Conservation (phyloP, 2,113 vertebrate species). For the Catagonus wagneri region DNA sequence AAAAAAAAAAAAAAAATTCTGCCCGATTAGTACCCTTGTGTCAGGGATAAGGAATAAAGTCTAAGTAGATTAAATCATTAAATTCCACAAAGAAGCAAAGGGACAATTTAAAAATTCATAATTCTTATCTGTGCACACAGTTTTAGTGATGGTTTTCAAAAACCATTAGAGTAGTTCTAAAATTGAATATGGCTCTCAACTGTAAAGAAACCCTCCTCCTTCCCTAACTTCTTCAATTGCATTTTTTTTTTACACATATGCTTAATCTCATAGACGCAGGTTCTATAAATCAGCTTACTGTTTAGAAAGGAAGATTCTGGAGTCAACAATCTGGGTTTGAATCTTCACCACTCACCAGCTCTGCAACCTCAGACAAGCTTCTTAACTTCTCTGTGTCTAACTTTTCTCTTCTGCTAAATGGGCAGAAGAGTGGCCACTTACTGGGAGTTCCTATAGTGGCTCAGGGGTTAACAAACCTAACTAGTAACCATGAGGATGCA, state of each 20-base stretch:
- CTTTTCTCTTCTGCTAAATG: neutral
- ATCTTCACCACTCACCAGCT: neutral
- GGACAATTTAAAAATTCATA: neutral
- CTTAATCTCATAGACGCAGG: neutral
- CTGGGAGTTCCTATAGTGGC: no score
- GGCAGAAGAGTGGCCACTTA: neutral
- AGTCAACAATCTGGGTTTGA: neutral
- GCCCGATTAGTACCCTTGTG: neutral
- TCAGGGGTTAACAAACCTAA: no score
- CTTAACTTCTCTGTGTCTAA: neutral
- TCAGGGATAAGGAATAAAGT: neutral
- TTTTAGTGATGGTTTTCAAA: neutral
- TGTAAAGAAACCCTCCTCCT: neutral
- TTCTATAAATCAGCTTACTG: neutral
- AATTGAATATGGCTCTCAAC: neutral
- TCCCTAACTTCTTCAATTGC: neutral
- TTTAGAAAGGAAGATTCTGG: neutral
- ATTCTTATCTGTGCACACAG: neutral
- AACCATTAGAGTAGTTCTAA: neutral
- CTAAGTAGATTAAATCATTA: neutral
- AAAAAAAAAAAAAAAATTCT: neutral
- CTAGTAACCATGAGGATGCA: no score
- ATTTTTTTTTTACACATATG: neutral
- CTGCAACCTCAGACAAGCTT: neutral
- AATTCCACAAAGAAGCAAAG: neutral